These are phyloP conservation scores for Tachuris rubrigastra DNA, from an alignment of 2,113 vertebrate genomes.

Conservation along the genomic window DNA sequence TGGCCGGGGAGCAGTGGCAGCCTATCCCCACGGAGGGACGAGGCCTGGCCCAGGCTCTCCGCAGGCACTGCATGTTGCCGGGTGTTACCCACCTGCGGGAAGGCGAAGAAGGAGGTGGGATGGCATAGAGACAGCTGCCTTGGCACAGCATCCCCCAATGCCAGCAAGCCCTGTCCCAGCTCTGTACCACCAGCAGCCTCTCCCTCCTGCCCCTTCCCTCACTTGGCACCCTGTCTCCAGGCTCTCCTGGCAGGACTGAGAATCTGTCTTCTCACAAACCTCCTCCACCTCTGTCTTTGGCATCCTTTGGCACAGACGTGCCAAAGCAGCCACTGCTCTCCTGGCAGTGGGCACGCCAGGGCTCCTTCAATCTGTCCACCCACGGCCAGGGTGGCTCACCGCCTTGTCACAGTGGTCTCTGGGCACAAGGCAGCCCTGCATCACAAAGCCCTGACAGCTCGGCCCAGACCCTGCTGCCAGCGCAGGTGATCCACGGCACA, in stretches of 20 bases:
- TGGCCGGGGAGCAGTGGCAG: rapidly evolving
- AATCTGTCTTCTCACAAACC: rapidly evolving
- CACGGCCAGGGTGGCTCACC: rapidly evolving
- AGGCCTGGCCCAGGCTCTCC: background rate
- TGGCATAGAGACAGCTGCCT: background rate
- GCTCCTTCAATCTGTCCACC: rapidly evolving
- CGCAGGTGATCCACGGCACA: background rate
- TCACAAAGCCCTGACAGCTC: no score
- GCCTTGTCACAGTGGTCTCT: background rate
- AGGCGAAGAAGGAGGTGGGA: background rate
- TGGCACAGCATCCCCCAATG: rapidly evolving
- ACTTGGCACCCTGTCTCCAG: rapidly evolving
- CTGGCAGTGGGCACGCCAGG: background rate
- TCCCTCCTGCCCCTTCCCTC: background rate
- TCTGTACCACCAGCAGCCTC: no score
- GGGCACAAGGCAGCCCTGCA: background rate
- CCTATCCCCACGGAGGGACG: background rate
- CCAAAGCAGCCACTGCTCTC: background rate
- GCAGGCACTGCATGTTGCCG: background rate
- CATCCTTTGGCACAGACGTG: background rate
- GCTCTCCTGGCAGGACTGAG: rapidly evolving
- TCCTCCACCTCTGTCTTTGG: background rate
- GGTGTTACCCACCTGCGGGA: rapidly evolving
- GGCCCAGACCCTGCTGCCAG: no score
- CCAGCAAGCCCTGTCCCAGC: background rate